Evolutionary conservation across 2,797 vertebrate species (phyloP).

Genomic region (Premnoplex brunnescens): DNA sequence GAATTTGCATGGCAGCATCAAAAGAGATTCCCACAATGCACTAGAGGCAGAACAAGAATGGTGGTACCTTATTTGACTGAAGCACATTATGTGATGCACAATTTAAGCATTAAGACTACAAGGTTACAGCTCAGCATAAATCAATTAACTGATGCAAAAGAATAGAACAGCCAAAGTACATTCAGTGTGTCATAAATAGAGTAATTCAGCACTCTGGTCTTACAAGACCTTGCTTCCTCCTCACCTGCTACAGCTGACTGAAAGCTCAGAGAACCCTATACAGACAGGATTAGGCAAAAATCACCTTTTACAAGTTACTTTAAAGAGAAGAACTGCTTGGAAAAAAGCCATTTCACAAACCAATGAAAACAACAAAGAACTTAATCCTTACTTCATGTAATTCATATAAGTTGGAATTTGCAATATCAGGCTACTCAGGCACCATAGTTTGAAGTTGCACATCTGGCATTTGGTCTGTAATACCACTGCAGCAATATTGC

Average conservation of each 20-base stretch:
- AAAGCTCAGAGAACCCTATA: neutral
- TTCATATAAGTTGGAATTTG: neutral
- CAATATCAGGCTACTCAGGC: neutral
- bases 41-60: neutral
- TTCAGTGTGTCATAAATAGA: neutral
- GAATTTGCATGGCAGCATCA: neutral
- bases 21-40: constrained; percentile 15
- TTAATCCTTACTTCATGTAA: neutral
- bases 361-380: neutral
- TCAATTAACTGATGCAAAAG: neutral
- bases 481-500: neutral
- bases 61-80: neutral
- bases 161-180: neutral
- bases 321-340: neutral
- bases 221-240: neutral
- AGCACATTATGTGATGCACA: neutral
- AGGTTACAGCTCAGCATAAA: neutral
- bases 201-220: neutral
- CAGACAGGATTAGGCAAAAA: neutral
- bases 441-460: neutral
- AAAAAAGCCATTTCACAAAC: neutral
- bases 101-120: neutral
- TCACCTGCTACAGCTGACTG: neutral
- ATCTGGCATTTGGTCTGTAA: neutral
- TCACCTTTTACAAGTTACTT: neutral